A percentile compares a stretch with the other conserved stretches of the same genome.
phyloP scores from a whole-genome alignment of 2,797 vertebrate genomes.

The Caiman crocodilus region DNA sequence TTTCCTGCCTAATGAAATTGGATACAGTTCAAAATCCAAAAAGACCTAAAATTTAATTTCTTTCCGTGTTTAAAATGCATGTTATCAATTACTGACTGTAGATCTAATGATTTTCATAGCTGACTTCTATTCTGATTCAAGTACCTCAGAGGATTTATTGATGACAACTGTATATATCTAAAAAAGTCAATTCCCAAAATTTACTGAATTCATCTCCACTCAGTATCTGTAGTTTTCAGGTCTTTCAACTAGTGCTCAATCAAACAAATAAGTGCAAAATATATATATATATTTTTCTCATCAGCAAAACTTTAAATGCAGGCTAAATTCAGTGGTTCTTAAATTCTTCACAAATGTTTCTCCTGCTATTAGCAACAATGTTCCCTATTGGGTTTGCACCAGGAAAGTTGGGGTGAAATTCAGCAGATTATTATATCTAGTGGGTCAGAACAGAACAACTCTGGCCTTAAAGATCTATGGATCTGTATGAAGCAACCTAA shows the following conservation, averaged over 20 bases:
- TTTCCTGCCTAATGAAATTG: constrained; percentile 69
- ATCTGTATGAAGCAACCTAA: too few species aligned
- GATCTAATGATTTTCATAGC: constrained; percentile 67
- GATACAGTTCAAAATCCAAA: constrained; percentile 47
- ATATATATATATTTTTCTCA: too few species aligned
- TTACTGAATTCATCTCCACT: background rate
- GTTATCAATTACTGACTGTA: constrained; percentile 70
- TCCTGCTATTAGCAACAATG: too few species aligned
- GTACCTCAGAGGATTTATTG: constrained; percentile 63
- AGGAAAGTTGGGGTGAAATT: too few species aligned
- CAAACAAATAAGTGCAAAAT: background rate
- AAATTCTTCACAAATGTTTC: background rate
- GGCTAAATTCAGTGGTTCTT: background rate
- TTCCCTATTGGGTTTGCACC: too few species aligned
- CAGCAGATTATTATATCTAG: too few species aligned
- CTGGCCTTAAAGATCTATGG: too few species aligned
- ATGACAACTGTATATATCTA: constrained; percentile 2
- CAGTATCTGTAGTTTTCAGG: background rate
- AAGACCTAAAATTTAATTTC: constrained; percentile 60
- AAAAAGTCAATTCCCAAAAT: constrained; percentile 37
- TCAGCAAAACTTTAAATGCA: background rate
- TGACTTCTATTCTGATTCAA: constrained; percentile 43
- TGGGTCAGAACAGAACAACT: too few species aligned
- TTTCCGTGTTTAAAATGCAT: constrained; percentile 56
- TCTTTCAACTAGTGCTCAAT: constrained; percentile 24